Evolutionary conservation across 1,140 invertebrate species (phyloP), one percentile per base, ranked within the genome.

Genomic region (Maconellicoccus hirsutus): DNA sequence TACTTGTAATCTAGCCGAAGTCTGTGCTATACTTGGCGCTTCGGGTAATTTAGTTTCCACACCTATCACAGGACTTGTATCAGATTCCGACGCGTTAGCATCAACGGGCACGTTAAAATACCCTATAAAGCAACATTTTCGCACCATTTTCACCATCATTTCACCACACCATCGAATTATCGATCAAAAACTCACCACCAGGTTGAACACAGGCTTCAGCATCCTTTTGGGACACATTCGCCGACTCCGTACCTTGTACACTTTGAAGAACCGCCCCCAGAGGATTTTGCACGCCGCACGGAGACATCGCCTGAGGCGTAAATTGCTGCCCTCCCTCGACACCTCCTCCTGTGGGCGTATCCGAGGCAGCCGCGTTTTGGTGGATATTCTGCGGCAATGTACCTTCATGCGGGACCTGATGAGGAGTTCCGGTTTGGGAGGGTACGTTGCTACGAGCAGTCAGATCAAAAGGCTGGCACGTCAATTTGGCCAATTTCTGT

Each of bases 401-500:
- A 52, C 42, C 42, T 16, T 52, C 42, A 3, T 52, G 42, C 42
- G n/a, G n/a, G n/a, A 23, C 10, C 22, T 66, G 61, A 10, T 66
- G 61, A 22, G 61, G 61, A 23, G 61, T 66, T 23, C 61, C 61
- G 25, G 22, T 66, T 66, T 66, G 61, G 3, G 61, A 66, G 3
- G 61, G 6, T 23, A 23, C 10, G 16, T 66, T 66, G 25, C 61
- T 66, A 66, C 61, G 61, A 66, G 3, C 25, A 3, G 61, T 3
- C 4, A 66, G 19, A 26, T 66, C 61, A 16, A 66, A 66, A 10
- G 61, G 61, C 16, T 66, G 61, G 16, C 61, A 66, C 6, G 61
- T 66, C 8, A 66, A 26, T 66, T 66, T 66, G 10, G 61, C 61
- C 25, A 66, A 26, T 26, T 66, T 66, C 21, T 66, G 61, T 26